A percentile compares a stretch with the other conserved stretches of the same genome.
Evolutionary conservation across 2,113 vertebrate species (phyloP).

Genomic region (Chloropsis cyanopogon): DNA sequence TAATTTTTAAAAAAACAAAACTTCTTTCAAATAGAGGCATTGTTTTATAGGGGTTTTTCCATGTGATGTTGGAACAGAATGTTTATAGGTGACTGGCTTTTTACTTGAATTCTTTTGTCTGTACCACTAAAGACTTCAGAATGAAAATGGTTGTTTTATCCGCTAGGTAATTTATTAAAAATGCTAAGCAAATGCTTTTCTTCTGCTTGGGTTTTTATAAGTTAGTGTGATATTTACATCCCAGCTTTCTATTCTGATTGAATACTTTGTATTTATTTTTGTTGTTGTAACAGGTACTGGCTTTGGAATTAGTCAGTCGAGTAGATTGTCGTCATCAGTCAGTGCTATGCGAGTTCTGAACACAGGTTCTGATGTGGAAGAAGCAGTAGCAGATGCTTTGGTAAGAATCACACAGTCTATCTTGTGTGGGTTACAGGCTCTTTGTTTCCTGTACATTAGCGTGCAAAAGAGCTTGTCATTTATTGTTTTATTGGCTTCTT

Average conservation of each 20-base stretch:
- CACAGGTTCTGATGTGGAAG: conserved; percentile 94
- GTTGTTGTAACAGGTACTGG: conserved; percentile 77
- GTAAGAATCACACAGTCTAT: conserved; percentile 66
- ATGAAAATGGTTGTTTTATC: background rate
- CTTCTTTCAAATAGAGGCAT: background rate
- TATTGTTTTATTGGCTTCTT: background rate
- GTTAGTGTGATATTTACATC: background rate
- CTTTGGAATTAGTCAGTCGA: conserved; percentile 90
- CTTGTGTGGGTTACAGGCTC: background rate
- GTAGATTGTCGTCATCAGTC: conserved; percentile 90
- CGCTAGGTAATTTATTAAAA: background rate
- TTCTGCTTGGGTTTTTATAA: conserved; percentile 57
- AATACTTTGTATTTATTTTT: background rate
- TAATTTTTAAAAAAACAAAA: background rate
- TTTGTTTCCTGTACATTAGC: background rate
- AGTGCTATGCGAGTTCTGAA: conserved; percentile 96
- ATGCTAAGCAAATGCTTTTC: background rate
- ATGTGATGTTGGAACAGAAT: background rate
- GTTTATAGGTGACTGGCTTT: background rate
- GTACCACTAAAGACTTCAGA: background rate
- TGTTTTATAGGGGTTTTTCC: background rate
- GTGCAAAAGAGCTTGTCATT: background rate
- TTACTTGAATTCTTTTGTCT: background rate
- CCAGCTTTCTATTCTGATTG: background rate
- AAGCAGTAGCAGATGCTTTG: conserved; percentile 94